A percentile compares a stretch with the other conserved stretches of the same genome.
Conservation (phyloP, 2,113 vertebrate genomes). For the Takifugu bimaculatus region DNA sequence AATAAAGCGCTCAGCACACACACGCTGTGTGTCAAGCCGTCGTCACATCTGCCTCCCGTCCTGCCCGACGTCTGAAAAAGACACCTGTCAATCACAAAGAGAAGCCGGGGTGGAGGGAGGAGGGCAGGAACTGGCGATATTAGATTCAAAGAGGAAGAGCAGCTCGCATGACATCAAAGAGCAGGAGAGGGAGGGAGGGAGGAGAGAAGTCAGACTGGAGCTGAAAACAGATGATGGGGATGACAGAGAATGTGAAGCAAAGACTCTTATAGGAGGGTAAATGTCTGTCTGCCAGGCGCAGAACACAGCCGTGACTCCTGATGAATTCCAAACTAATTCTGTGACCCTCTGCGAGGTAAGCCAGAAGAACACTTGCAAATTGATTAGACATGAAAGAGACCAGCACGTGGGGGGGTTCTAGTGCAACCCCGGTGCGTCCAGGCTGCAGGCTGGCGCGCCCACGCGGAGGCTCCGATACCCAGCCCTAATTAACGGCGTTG, state of each 20-base stretch:
- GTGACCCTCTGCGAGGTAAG: constrained; percentile 31
- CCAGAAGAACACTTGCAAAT: constrained; percentile 29
- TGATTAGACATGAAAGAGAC: constrained; percentile 17
- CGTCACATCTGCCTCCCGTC: constrained; percentile 42
- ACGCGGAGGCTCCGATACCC: constrained; percentile 20
- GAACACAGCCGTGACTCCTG: constrained; percentile 26
- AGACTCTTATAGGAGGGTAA: constrained; percentile 47
- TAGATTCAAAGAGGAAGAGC: constrained; percentile 50
- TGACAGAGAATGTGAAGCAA: constrained; percentile 40
- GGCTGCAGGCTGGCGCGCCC: too few relatives aligned
- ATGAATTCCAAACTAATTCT: constrained; percentile 8
- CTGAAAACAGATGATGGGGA: constrained; percentile 52
- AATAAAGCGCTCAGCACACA: constrained; percentile 1
- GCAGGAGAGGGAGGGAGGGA: constrained; percentile 34
- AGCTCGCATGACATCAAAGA: constrained; percentile 61
- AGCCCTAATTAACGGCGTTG: constrained; percentile 33
- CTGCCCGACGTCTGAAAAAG: constrained; percentile 45
- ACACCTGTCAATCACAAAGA: constrained; percentile 60
- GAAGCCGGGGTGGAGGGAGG: constrained; percentile 24
- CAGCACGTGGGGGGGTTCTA: background rate
- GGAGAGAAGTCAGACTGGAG: constrained; percentile 27
- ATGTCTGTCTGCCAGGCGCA: constrained; percentile 39
- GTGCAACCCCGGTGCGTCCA: constrained; percentile 4
- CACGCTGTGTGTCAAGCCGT: constrained; percentile 34
- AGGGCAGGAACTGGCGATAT: constrained; percentile 40